Conservation (phyloP, 1,140 invertebrate genomes). For the Euwallacea fornicatus region DNA sequence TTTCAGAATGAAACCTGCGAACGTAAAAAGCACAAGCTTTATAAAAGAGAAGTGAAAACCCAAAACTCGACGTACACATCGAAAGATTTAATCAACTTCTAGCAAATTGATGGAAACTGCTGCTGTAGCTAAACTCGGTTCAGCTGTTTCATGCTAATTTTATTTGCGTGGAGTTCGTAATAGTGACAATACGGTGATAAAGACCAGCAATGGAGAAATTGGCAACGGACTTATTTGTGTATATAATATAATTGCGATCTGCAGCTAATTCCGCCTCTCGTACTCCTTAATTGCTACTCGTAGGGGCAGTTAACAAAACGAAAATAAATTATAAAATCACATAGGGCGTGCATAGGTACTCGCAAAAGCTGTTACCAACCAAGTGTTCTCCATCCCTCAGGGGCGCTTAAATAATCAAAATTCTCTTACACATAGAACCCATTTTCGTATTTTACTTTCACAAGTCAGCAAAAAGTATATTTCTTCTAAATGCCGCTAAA, state of each 20-base stretch:
- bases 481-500: too few relatives aligned
- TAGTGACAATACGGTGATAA: constrained; percentile 8
- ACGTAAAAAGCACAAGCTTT: background rate
- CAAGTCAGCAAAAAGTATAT: too few relatives aligned
- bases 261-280: background rate
- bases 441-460: too few relatives aligned
- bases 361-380: background rate
- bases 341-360: background rate
- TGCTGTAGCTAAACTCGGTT: constrained; percentile 2
- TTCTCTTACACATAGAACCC: too few relatives aligned
- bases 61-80: constrained; percentile 8
- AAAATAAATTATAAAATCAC: background rate
- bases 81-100: constrained; percentile 13
- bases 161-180: constrained; percentile 14
- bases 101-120: constrained; percentile 7
- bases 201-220: constrained; percentile 1
- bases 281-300: background rate
- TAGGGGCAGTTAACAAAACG: background rate
- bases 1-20: background rate
- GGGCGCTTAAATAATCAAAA: too few relatives aligned
- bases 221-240: background rate
- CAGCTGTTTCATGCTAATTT: constrained; percentile 9
- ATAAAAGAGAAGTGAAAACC: background rate
- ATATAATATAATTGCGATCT: background rate
- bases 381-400: background rate